Evolutionary conservation across 2,888 invertebrate species (phyloP), one percentile per base, ranked within the genome.

Genomic region (Osmoderma eremita): DNA sequence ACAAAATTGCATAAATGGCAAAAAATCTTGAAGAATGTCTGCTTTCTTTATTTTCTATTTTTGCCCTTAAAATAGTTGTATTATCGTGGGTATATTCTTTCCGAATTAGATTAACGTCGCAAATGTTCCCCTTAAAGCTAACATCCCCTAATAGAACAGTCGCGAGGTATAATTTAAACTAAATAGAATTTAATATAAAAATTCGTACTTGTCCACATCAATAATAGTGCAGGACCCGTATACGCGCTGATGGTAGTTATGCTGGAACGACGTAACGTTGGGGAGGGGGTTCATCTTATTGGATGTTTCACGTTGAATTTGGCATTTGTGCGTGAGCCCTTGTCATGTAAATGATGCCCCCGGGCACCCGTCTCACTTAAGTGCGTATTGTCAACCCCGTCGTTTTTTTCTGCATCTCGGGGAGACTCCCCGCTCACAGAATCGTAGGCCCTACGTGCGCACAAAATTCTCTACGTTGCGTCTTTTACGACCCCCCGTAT

Each of bases 301-400:
- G 78, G 76, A 78, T 78, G 77, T 78, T 79, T 78, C 75, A 76
- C 78, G 76, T 79, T 75, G 77, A 78, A 78, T 79, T 79, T 78
- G 76, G 74, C 75, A 76, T 72, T 77, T 75, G 74, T 76, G 76
- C 75, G 76, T 74, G 75, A 75, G 74, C 77, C 78, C 84, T 85
- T 85, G 85, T 85, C 84, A 85, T 85, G 85, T 84, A 85, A 85
- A 85, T 85, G 84, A 85, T 84, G 84, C 84, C 85, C 83, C 78
- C 81, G 77, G 83, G 85, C 83, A 64, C 71, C 73, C 72, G 68
- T 70, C 70, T 72, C 73, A 73, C 73, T 73, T 73, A 73, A 73
- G 73, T 73, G 71, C 71, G 73, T 72, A 73, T 73, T 73, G 73
- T 73, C 71, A 71, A 70, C 71, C 71, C 71, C 71, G 63, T 63